Evolutionary conservation across 2,888 invertebrate species (phyloP), one percentile per base, ranked within the genome.

Genomic region (Sabellastarte sp.): DNA sequence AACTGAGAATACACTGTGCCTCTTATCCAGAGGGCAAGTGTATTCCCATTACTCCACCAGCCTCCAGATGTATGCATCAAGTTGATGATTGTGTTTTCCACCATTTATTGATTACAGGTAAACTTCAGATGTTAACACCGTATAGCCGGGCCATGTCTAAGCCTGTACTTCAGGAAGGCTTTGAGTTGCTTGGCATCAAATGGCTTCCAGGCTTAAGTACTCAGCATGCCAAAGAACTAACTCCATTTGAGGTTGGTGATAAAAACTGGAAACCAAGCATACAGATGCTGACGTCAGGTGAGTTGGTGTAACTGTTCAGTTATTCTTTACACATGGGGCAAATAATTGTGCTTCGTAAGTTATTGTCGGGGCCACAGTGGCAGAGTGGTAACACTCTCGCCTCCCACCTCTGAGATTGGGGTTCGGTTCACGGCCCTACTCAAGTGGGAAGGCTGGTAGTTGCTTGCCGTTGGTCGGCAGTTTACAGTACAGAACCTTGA

Each of bases 151-250:
- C 20, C 26, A 29, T 24, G 52, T 26, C 2, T n/a, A 10, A 28
- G 30, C 3, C 60, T 24, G 10, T 61, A 15, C 3, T 73, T 50
- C 50, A 56, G 20, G 74, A 74, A 30, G 74, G 77, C n/a, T 70
- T 79, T 67, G 81, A 81, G 65, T 64, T 81, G 57, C 68, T 81
- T 32, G 80, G 79, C 1, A 69, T 81, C 26, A 81, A 81, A 65
- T 81, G 80, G 80, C 64, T 79, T 50, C 73, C 80, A 0, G 50
- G 67, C 0, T 71, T 81, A 26, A 73, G 67, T 32, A 68, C 66
- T 3, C 70, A 74, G n/a, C 80, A 80, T 64, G 80, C 80, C 5
- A 77, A 76, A 60, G 79, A 79, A 65, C 71, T 81, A 33, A 80
- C 80, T 3, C 81, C 80, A 0, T 77, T 71, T 65, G 80, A 81